A percentile compares a stretch with the other conserved stretches of the same genome.
These are phyloP conservation scores for Sinohyriopsis cumingii DNA, from an alignment of 2,888 invertebrate genomes.

Conservation along the genomic window DNA sequence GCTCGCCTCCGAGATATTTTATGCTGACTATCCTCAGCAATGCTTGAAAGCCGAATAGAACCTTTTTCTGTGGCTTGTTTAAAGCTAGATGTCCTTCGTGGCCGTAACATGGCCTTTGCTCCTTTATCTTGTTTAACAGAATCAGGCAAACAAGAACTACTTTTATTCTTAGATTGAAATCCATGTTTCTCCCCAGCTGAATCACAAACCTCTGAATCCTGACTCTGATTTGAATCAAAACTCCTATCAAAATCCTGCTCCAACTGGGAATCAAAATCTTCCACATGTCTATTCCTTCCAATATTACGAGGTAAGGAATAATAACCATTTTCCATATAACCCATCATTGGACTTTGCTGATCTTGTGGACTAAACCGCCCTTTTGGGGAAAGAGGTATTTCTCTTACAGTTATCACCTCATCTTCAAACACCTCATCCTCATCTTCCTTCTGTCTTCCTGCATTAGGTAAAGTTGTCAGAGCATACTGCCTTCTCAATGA, in stretches of 20 bases:
- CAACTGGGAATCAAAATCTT: too few relatives aligned
- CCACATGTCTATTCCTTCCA: too few relatives aligned
- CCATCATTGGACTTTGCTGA: too few relatives aligned
- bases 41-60: constrained; percentile 22
- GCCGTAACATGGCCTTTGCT: constrained; percentile 28
- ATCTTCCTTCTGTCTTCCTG: constrained; percentile 2
- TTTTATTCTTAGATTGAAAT: constrained; percentile 1
- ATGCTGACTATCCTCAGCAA: constrained; percentile 25
- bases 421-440: constrained; percentile 26
- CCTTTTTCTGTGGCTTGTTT: constrained; percentile 41
- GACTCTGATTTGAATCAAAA: too few relatives aligned
- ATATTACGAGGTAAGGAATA: too few relatives aligned
- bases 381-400: too few relatives aligned
- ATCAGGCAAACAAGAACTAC: constrained; percentile 41
- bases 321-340: too few relatives aligned
- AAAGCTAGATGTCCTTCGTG: constrained; percentile 46
- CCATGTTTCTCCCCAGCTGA: too few relatives aligned
- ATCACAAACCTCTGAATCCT: too few relatives aligned
- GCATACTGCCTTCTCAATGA: constrained; percentile 28
- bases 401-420: not conserved
- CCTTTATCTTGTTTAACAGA: constrained; percentile 18
- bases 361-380: too few relatives aligned
- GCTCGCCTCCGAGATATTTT: constrained; percentile 14
- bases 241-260: too few relatives aligned
- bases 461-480: constrained; percentile 20